phyloP scores from a whole-genome alignment of 2,888 invertebrate species.

The Tricholauxania praeusta region DNA sequence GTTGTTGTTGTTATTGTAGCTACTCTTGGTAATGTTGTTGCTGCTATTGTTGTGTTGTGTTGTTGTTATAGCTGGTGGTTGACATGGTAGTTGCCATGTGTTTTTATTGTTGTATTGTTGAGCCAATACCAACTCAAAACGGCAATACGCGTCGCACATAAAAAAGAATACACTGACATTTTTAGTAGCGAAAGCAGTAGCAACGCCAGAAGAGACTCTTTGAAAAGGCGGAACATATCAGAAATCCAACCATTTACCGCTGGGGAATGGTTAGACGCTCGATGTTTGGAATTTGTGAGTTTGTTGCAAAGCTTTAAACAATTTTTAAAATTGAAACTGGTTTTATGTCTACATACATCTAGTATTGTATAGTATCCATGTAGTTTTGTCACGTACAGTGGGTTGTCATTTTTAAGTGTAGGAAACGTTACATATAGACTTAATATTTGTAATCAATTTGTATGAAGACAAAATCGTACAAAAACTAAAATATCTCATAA shows the following conservation, averaged over 20 bases:
- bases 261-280: constrained; percentile 5
- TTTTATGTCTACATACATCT: constrained; percentile 22
- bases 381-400: constrained; percentile 30
- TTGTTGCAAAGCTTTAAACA: constrained; percentile 39
- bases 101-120: constrained; percentile 40
- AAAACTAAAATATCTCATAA: too few relatives aligned
- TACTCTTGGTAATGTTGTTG: constrained; percentile 27
- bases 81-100: constrained; percentile 2
- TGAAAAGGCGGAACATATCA: constrained; percentile 29
- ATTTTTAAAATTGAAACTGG: constrained; percentile 31
- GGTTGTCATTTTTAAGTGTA: neutral
- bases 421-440: too few relatives aligned
- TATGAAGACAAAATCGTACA: too few relatives aligned
- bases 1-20: constrained; percentile 15
- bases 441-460: too few relatives aligned
- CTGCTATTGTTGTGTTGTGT: constrained; percentile 26
- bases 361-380: constrained; percentile 30
- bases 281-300: constrained; percentile 21
- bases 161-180: constrained; percentile 41
- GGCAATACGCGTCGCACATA: neutral
- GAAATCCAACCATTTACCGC: neutral
- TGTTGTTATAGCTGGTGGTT: constrained; percentile 28
- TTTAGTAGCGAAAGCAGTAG: constrained; percentile 5
- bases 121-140: constrained; percentile 32
- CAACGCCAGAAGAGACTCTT: constrained; percentile 15